phyloP scores from a whole-genome alignment of 2,797 vertebrate species.

The Takifugu ocellatus region DNA sequence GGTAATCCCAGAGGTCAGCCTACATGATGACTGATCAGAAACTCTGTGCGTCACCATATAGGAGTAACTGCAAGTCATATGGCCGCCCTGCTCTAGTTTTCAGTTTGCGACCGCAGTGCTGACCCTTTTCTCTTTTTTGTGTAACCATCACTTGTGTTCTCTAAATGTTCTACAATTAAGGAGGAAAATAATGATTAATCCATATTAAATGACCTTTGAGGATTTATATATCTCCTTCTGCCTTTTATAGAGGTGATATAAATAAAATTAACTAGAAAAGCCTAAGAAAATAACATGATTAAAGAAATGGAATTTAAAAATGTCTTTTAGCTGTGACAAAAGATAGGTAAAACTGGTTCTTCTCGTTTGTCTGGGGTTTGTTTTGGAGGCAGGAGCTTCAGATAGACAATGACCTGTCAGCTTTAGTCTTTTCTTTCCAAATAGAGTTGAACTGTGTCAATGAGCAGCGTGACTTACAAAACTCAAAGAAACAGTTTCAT shows the following conservation, averaged over 20 bases:
- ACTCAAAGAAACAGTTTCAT: no score
- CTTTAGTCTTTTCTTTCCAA: no score
- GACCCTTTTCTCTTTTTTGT: background rate
- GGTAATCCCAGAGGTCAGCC: slow-evolving; percentile 29
- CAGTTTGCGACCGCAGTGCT: slow-evolving; percentile 11
- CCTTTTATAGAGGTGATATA: no score
- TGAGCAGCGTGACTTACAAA: no score
- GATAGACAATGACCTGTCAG: background rate
- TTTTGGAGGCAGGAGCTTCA: background rate
- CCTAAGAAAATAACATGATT: background rate
- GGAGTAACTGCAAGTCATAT: slow-evolving; percentile 7
- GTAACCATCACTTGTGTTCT: no score
- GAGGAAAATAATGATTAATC: no score
- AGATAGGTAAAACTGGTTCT: slow-evolving; percentile 29
- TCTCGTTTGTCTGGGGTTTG: slow-evolving; percentile 33
- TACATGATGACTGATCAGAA: slow-evolving; percentile 23
- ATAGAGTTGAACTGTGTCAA: no score
- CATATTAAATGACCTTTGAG: no score
- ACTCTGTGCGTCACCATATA: slow-evolving; percentile 28
- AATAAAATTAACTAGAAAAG: no score
- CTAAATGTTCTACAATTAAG: no score
- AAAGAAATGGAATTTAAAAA: no score
- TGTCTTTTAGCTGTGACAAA: background rate
- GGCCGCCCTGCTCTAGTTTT: slow-evolving; percentile 8
- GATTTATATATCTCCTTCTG: no score